phyloP scores from a whole-genome alignment of 2,113 vertebrate species.

The Turnix velox region DNA sequence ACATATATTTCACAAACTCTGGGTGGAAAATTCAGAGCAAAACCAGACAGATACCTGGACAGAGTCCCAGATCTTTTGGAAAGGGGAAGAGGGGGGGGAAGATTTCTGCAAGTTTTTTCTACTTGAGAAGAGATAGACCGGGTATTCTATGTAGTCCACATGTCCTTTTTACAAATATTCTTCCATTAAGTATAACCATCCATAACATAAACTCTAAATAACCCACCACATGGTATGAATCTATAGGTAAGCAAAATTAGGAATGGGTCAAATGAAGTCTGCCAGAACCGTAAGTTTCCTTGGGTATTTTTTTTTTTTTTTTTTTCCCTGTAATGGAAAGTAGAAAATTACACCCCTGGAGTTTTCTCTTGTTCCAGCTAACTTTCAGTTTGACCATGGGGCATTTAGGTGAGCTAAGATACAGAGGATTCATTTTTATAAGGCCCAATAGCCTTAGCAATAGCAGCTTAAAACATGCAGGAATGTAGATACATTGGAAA shows the following conservation, averaged over 20 bases:
- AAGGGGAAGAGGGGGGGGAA: background rate
- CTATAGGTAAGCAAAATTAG: conserved; percentile 38
- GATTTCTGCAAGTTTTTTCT: conserved; percentile 18
- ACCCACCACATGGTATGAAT: background rate
- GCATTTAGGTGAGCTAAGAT: background rate
- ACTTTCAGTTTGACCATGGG: background rate
- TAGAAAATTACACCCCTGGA: background rate
- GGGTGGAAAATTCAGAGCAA: conserved; percentile 23
- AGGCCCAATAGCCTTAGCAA: background rate
- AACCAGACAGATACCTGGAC: conserved; percentile 20
- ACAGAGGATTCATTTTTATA: background rate
- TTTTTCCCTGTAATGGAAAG: background rate
- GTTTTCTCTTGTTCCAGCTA: background rate
- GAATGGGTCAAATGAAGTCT: conserved; percentile 14
- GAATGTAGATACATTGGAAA: background rate
- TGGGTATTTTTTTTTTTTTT: too few species aligned
- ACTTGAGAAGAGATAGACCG: background rate
- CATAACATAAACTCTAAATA: conserved; percentile 1
- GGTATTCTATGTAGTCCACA: background rate
- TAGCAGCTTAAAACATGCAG: background rate
- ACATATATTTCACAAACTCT: background rate
- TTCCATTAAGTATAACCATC: background rate
- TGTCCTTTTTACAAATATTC: background rate
- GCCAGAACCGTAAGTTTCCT: background rate
- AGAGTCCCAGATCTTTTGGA: background rate